Evolutionary conservation across 2,113 vertebrate genomes (phyloP), one percentile per base, ranked within the genome.

Genomic region (Anoplopoma fimbria): DNA sequence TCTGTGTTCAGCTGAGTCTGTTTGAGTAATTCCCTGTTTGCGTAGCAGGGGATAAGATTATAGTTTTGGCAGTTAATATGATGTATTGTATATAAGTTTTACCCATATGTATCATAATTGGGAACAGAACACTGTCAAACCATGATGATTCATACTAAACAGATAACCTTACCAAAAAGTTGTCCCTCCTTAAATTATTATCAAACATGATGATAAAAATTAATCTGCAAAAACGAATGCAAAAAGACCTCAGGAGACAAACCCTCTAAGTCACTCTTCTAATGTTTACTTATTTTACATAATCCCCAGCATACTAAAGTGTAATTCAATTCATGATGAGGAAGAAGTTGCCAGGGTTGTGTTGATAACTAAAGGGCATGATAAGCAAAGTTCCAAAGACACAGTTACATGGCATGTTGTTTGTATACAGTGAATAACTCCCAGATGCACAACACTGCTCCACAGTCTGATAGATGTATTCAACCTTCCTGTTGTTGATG

Each of bases 281-380:
- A 49, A 67, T 87, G 81, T 92, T 90, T 79, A 85, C 81, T 69
- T 60, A 64, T 61, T 93, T 88, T 89, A 67, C 89, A 91, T 91
- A 90, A 92, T 92, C 88, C 83, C 62, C 63, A 65, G 64, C 45
- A 82, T 19, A 67, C 62, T 77, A 69, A 68, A 67, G 33, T 40
- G 40, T 89, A 87, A 92, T 93, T 89, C 79, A 84, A 85, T 83
- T 71, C 75, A 60, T 85, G 36, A 45, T 12, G 7, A 62, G n/a
- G 83, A 87, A 77, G 83, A 78, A 57, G 45, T 79, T 78, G 65
- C 49, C 69, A 9, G 9, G 9, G 45, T 27, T 81, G 49, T 89
- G 83, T 85, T 61, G 83, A 87, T 65, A 85, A 6, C 3, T 68
- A 64, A 71, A 62, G 71, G 69, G 40, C 72, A 74, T 2, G 74